These are phyloP conservation scores for Coronaproctus castanopsis DNA, from an alignment of 2,888 invertebrate species.

Conservation along the genomic window DNA sequence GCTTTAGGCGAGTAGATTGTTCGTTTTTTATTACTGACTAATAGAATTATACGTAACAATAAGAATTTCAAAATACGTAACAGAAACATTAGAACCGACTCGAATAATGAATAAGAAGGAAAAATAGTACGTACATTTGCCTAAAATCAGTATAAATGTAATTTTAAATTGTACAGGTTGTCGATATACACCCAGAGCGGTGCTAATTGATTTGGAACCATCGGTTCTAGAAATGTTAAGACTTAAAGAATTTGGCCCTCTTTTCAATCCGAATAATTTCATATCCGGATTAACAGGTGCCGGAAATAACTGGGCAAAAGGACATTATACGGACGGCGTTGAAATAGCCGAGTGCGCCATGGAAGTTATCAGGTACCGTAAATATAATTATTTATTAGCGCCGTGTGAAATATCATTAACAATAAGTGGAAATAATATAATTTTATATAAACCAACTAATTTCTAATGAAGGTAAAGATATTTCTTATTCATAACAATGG, in stretches of 20 bases:
- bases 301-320: conserved; percentile 11
- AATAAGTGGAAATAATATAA: background rate
- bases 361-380: conserved; percentile 7
- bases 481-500: no score
- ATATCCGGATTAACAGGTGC: conserved; percentile 8
- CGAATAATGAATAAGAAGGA: no score
- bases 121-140: no score
- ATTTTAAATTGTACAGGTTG: no score
- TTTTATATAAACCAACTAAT: no score
- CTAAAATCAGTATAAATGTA: no score
- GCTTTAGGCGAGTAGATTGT: background rate
- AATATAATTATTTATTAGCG: background rate
- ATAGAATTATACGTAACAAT: no score
- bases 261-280: conserved; percentile 11
- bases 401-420: background rate
- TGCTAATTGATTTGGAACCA: background rate
- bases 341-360: conserved; percentile 8
- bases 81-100: no score
- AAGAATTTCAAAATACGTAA: no score
- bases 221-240: background rate
- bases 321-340: conserved; percentile 9
- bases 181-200: background rate
- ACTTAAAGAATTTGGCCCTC: background rate
- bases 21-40: no score
- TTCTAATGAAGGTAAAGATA: no score